Evolutionary conservation across 2,888 invertebrate genomes (phyloP).

Genomic region (Nomada goodeniana): DNA sequence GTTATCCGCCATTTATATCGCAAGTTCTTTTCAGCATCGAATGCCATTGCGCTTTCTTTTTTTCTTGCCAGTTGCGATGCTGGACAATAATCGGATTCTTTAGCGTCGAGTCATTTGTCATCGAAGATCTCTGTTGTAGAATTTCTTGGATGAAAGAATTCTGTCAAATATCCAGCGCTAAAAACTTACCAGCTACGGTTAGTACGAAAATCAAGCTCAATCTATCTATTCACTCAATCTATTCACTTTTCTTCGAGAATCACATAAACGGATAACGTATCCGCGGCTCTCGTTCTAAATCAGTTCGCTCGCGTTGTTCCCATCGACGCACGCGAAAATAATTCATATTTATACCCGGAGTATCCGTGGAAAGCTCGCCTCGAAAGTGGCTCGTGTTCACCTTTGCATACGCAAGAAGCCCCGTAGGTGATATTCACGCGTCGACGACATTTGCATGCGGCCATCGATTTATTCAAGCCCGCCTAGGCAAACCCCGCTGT

Average conservation of each 20-base stretch:
- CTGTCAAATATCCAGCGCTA: no score
- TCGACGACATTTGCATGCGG: conserved; percentile 45
- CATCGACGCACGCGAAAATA: conserved; percentile 12
- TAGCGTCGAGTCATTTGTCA: not conserved
- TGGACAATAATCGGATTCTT: conserved; percentile 10
- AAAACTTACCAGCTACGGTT: not conserved
- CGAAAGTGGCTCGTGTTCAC: conserved; percentile 23
- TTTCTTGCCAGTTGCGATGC: not conserved
- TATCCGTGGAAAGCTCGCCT: not conserved
- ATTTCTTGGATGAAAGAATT: not conserved
- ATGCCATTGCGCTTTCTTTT: not conserved
- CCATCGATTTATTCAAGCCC: conserved; percentile 61
- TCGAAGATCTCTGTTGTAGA: not conserved
- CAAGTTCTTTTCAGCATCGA: not conserved
- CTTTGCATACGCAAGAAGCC: conserved; percentile 54
- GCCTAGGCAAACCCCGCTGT: conserved; percentile 22
- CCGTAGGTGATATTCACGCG: conserved; percentile 21
- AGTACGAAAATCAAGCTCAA: not conserved
- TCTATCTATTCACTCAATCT: no score
- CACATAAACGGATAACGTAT: not conserved
- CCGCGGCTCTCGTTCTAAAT: conserved; percentile 15
- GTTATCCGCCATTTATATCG: conserved; percentile 4
- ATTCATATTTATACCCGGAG: conserved; percentile 23
- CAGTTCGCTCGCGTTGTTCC: not conserved
- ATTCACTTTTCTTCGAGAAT: not conserved